Evolutionary conservation across 1,140 invertebrate species (phyloP).

Genomic region (Brachionus angularis): DNA sequence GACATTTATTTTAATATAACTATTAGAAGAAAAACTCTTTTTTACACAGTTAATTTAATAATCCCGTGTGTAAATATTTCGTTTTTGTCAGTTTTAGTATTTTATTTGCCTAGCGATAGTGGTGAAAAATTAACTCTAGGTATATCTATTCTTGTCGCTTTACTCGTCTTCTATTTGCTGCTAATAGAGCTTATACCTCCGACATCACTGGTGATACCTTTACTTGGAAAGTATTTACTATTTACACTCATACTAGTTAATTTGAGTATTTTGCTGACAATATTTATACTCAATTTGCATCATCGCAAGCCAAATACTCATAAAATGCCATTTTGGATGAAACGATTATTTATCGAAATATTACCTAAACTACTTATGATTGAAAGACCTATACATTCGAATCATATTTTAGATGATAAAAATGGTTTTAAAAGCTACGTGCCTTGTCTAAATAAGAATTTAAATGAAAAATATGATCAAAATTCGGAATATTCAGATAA

Average conservation of each 20-base stretch:
- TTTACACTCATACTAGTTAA: conserved; percentile 99
- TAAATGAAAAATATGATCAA: neutral
- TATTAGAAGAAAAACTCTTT: conserved; percentile 57
- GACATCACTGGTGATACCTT: conserved; percentile 90
- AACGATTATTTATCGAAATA: conserved; percentile 83
- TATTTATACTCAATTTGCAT: conserved; percentile 94
- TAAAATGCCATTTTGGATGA: conserved; percentile 89
- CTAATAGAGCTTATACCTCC: conserved; percentile 97
- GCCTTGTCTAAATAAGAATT: conserved; percentile 39
- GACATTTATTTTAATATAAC: conserved; percentile 58
- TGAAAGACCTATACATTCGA: conserved; percentile 43
- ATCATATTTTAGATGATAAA: conserved; percentile 6
- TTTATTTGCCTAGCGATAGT: conserved; percentile 95
- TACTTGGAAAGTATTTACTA: conserved; percentile 95
- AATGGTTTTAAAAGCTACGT: conserved; percentile 47
- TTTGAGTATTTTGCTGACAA: conserved; percentile 93
- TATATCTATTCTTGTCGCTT: conserved; percentile 96
- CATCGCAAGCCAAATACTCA: conserved; percentile 94
- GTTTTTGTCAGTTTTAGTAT: conserved; percentile 95
- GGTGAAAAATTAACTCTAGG: conserved; percentile 97
- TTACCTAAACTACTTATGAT: conserved; percentile 66
- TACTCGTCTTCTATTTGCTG: conserved; percentile 98
- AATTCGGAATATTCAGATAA: too few relatives aligned
- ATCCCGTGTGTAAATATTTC: conserved; percentile 64
- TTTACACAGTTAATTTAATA: conserved; percentile 58